Percentiles rank a stretch among this genome's conserved stretches.
Evolutionary conservation across 2,113 vertebrate genomes (phyloP).

Genomic region (Macaca mulatta): DNA sequence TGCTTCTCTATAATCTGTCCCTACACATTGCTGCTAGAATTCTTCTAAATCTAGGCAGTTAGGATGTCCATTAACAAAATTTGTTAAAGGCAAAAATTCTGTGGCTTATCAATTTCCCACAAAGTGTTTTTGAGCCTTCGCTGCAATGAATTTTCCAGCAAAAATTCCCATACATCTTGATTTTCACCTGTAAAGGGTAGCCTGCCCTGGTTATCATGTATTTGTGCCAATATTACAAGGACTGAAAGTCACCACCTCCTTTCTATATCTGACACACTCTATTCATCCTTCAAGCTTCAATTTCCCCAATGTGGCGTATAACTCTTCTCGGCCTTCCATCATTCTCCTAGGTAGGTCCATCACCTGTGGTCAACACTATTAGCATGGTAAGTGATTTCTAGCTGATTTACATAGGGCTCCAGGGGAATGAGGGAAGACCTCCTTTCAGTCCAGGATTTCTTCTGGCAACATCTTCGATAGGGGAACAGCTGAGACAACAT

Average conservation of each 20-base stretch:
- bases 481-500: neutral
- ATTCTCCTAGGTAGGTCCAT: no score
- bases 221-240: neutral
- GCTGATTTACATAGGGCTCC: neutral
- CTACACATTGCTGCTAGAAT: neutral
- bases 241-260: neutral
- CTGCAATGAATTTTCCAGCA: neutral
- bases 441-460: neutral
- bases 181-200: fast-evolving
- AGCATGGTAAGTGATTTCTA: neutral
- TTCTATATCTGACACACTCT: neutral
- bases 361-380: fast-evolving
- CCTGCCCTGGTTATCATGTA: fast-evolving
- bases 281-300: neutral
- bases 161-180: neutral
- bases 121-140: neutral
- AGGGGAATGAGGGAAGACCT: neutral
- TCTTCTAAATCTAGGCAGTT: neutral
- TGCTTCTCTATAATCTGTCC: neutral
- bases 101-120: neutral
- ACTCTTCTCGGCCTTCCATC: no score
- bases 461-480: neutral
- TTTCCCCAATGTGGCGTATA: no score
- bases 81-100: neutral
- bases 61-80: neutral